Base-by-base conservation (phyloP, 2,888 invertebrate species). In the Tipula helvola region DNA sequence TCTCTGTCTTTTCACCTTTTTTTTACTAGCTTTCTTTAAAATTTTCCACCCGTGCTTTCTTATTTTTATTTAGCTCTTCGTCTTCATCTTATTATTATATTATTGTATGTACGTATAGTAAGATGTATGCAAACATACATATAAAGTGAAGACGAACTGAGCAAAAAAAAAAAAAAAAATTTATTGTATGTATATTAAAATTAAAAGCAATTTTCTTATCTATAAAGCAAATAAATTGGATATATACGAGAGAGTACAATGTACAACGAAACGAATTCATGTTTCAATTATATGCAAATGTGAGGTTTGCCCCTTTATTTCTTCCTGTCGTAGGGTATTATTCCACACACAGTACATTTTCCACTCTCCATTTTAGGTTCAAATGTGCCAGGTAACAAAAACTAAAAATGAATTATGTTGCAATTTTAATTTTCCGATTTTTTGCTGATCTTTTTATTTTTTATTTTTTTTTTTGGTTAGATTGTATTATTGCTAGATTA, bases 181-280 rank as follows among this genome's bases (percentile, higher is more conserved):
- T 18, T 71, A 71, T 71, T 71, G 71, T 71, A 71, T 71, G 71
- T 71, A 71, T 71, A 71, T 71, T 71, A 71, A 71, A 71, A 71
- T 71, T 71, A 71, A 71, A 71, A 71, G 71, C 71, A 71, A 71
- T 71, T 71, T 71, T 71, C 71, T 71, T 71, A 71, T 71, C 71
- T 71, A 71, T 71, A 71, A 71, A 71, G 71, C 71, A 71, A 71
- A 71, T 71, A 71, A 71, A 71, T 71, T 71, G 71, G 71, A 71
- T 71, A 71, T 71, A 71, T 28, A 12, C 28, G 12, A 28, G 28
- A 57, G 57, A 71, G 71, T 71, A 71, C 71, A 28, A 10, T 71
- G 71, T 71, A 71, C 71, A 71, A 71, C 28, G 71, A 71, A 71
- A 71, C 71, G 71, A 71, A 71, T 71, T 71, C 71, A 71, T 71